Conservation (phyloP, 2,113 vertebrate genomes). For the Trogon surrucura region DNA sequence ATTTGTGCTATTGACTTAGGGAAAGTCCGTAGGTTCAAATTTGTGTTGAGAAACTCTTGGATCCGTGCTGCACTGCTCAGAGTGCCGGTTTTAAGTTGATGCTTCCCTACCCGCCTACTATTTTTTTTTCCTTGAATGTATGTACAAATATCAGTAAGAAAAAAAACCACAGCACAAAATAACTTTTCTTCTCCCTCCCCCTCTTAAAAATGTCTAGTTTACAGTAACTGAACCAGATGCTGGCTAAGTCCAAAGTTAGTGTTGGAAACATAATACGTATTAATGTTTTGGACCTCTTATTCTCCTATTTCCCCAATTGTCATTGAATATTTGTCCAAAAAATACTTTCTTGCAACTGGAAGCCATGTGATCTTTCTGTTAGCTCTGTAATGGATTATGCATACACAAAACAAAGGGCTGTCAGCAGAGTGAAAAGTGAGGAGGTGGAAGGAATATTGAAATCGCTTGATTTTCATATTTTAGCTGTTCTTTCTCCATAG, state of each 20-base stretch:
- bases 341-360: background rate
- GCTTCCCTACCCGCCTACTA: background rate
- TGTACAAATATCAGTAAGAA: background rate
- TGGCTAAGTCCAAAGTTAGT: background rate
- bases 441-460: background rate
- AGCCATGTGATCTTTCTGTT: background rate
- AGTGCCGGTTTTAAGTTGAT: background rate
- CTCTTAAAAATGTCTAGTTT: background rate
- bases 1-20: background rate
- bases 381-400: background rate
- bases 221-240: background rate
- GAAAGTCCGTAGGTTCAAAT: background rate
- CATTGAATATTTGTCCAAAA: background rate
- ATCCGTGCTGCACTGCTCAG: background rate
- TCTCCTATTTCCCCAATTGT: background rate
- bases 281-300: background rate
- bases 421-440: background rate
- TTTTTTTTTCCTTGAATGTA: background rate
- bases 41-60: background rate
- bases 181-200: background rate
- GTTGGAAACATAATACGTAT: background rate
- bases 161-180: background rate
- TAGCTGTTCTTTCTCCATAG: background rate
- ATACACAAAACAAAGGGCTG: background rate
- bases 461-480: accelerated